phyloP scores from a whole-genome alignment of 1,140 invertebrate species.

The Limonius californicus region DNA sequence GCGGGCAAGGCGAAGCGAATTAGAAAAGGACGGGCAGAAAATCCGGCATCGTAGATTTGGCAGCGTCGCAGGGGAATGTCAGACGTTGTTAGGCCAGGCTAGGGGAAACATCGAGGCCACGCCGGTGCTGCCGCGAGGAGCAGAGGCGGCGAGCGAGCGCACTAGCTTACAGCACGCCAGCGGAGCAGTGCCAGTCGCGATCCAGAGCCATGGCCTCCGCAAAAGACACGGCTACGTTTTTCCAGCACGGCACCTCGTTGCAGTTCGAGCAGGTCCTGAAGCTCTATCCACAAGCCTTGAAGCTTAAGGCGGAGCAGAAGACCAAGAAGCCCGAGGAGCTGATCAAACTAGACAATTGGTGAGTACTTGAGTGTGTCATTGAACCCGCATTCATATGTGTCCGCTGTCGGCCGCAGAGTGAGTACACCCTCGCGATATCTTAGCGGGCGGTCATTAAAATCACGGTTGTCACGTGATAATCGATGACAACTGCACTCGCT shows the following conservation, averaged over 20 bases:
- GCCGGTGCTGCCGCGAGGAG: constrained; percentile 32
- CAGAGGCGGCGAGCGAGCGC: constrained; percentile 25
- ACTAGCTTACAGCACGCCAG: constrained; percentile 39
- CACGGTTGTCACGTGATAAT: constrained; percentile 57
- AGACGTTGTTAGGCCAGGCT: constrained; percentile 40
- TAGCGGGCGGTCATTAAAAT: constrained; percentile 60
- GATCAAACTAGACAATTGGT: constrained; percentile 91
- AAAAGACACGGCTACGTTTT: constrained; percentile 86
- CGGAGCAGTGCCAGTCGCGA: constrained; percentile 38
- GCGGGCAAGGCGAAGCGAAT: neutral
- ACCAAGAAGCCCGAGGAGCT: constrained; percentile 86
- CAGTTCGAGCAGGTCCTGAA: constrained; percentile 86
- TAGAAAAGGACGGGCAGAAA: constrained; percentile 3
- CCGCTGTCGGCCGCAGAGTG: constrained; percentile 39
- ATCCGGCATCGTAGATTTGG: constrained; percentile 21
- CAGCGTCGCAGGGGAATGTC: constrained; percentile 36
- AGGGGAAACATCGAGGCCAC: constrained; percentile 42
- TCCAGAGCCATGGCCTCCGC: constrained; percentile 78
- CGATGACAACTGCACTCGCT: constrained; percentile 52
- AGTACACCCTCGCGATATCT: constrained; percentile 56
- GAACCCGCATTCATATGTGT: constrained; percentile 46
- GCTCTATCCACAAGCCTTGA: constrained; percentile 82
- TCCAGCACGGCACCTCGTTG: constrained; percentile 77
- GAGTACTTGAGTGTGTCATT: constrained; percentile 56
- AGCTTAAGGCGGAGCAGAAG: constrained; percentile 80